Base-by-base conservation (phyloP, 92 coral and sea anemone species). In the Phenganax stokvisi region DNA sequence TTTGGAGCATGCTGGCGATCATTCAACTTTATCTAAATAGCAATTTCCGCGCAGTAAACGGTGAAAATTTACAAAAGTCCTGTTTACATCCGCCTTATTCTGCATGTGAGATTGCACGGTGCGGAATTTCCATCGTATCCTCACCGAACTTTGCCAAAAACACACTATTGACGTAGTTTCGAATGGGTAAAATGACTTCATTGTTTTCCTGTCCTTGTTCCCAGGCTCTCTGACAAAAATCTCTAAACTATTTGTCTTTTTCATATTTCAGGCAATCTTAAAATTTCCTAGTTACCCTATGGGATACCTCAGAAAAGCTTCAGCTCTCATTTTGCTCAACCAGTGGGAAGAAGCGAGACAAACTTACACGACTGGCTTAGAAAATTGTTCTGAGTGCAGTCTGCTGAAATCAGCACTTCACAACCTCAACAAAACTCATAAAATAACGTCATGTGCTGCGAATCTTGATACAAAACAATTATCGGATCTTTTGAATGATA, bases 311-410 rank as follows among this genome's bases (percentile, higher is more conserved):
- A 51, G 86, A 63, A 88, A 88, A 75, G 90, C 90, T 8, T 81
- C 86, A 12, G 90, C 87, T n/a, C 75, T 88, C 4, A 82, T 88
- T 52, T 59, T 88, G 28, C 84, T 85, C 51, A 71, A 88, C 80
- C 83, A 77, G 16, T 88, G 90, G 90, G 90, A 88, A 56, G 90
- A 88, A 80, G 90, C 90, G 27, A 88, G 83, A 65, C 53, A 79
- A 79, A 79, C 83, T 10, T 79, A 79, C 30, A 79, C n/a, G n/a
- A 79, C 83, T 63, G 83, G 83, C 2, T 17, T 79, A 15, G 83
- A 51, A 63, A n/a, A 65, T 51, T 79, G 83, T 65, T 53, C 58
- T 6, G 83, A 79, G 25, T 13, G 56, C 16, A 10, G 72, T 28
- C 67, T 79, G 31, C 11, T 79, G 51, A 79, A 1, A 64, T 79